Base-by-base conservation (phyloP, 2,113 vertebrate species). In the Tupaia chinensis region DNA sequence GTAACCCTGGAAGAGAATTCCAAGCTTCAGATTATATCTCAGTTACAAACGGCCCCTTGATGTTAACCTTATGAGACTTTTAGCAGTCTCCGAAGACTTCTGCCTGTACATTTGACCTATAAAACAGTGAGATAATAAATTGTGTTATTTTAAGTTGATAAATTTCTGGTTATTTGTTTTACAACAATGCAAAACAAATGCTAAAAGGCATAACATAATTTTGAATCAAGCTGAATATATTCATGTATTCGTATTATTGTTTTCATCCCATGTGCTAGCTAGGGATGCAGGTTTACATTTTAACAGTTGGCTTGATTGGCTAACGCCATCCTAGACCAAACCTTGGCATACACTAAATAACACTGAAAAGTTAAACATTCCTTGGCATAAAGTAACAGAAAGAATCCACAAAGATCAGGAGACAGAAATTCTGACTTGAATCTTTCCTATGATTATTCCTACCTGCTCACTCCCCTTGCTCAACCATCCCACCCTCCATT, bases 261-360 rank as follows among this genome's bases (percentile, higher is more conserved):
- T 68, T 93, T 85, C 54, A 78, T 73, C 79, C 34, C 60, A 86
- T 93, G 27, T 85, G 73, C 7, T 9, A 93, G n/a, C 44, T 80
- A 80, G 68, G 54, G 44, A n/a, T 53, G 76, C 68, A 66, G 74
- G 66, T 17, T 90, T 68, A 60, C 54, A n/a, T 53, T 86, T 53
- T 54, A 74, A 89, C 2, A 54, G 73, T 60, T 85, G 66, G 60
- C n/a, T 79, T 60, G n/a, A 5, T 13, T 89, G 66, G 73, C 20
- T 86, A 86, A 90, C 73, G 53, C 32, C 53, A 61, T 68, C 19
- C 53, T 60, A 85, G 20, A 88, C 27, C 70, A 93, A 89, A 77
- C 27, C 60, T 74, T 53, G 68, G 74, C 66, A 74, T 22, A 74
- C 22, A 32, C 32, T 68, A 73, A 79, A 63, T 79, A 69, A 68